Evolutionary conservation across 1,140 invertebrate species (phyloP).

Genomic region (Plodia interpunctella): DNA sequence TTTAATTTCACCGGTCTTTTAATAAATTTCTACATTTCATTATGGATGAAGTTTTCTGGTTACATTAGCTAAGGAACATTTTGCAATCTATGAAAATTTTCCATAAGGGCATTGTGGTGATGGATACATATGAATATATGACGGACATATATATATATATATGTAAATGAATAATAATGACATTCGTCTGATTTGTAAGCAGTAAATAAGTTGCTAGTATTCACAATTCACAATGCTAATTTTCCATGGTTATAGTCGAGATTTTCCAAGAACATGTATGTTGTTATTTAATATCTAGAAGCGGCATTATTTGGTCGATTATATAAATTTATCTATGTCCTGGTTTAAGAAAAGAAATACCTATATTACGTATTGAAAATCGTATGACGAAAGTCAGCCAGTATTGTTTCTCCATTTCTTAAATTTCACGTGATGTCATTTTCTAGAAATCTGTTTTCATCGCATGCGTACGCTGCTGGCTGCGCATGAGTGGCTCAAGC

Average conservation of each 20-base stretch:
- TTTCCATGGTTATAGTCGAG: neutral
- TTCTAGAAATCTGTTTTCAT: neutral
- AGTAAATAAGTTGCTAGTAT: neutral
- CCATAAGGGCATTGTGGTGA: no score
- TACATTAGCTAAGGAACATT: no score
- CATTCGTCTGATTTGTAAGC: neutral
- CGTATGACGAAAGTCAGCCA: no score
- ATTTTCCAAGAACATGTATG: neutral
- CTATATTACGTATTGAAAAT: no score
- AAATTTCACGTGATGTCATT: neutral
- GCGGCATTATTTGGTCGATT: neutral
- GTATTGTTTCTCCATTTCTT: neutral
- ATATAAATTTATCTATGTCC: no score
- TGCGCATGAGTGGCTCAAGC: neutral
- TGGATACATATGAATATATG: no score
- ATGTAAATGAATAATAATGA: neutral
- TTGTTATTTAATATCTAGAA: neutral
- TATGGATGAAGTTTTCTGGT: no score
- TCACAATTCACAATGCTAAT: neutral
- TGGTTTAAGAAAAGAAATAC: no score
- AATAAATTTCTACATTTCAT: no score
- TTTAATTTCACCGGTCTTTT: no score
- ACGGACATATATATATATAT: no score
- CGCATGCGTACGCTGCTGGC: neutral
- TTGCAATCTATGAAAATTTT: no score